These are phyloP conservation scores for Oceanodroma tethys DNA, from an alignment of 2,113 vertebrate genomes.

Conservation along the genomic window DNA sequence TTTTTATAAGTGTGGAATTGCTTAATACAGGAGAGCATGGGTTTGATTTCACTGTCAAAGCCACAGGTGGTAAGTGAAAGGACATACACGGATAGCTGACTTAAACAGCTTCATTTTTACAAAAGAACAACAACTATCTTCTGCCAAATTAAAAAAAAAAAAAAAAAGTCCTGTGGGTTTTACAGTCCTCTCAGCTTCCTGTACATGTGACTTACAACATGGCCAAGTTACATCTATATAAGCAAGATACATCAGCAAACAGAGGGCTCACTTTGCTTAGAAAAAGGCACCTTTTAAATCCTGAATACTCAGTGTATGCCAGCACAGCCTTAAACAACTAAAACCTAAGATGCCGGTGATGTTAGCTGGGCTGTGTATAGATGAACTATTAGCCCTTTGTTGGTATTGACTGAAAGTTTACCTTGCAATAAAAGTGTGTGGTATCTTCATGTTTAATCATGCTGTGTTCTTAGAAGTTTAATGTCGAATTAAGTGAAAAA, in stretches of 20 bases:
- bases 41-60: not conserved
- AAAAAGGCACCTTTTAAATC: not conserved
- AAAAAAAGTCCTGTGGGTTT: not conserved
- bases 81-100: not conserved
- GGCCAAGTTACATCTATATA: not conserved
- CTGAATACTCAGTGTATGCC: rapidly evolving
- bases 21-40: not conserved
- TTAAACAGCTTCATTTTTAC: not conserved
- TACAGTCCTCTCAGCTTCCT: constrained; percentile 8
- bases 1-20: not conserved
- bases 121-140: not conserved
- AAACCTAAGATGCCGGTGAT: rapidly evolving
- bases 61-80: not conserved
- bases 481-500: not conserved
- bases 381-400: not conserved
- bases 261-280: not conserved
- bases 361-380: not conserved
- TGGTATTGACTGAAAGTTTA: not conserved
- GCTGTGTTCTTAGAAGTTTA: rapidly evolving
- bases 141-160: not conserved
- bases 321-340: not conserved
- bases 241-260: not conserved
- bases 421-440: rapidly evolving
- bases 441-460: not conserved
- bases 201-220: not conserved